phyloP scores from a whole-genome alignment of 53 echinoderm and acorn worm species.

The Antedon mediterranea region DNA sequence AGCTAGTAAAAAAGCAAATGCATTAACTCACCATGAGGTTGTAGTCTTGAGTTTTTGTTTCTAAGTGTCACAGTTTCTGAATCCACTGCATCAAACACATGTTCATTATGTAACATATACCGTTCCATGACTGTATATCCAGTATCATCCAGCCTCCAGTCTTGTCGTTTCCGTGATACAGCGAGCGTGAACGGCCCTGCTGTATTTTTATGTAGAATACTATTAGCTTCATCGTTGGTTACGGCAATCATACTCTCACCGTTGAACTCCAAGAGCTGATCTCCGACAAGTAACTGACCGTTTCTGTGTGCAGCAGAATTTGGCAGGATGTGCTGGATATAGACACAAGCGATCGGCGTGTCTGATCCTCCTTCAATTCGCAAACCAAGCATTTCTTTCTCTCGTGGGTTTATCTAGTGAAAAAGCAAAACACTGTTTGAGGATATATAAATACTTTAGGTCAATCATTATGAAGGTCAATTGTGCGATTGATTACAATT shows the following conservation, averaged over 20 bases:
- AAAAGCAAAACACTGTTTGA: neutral
- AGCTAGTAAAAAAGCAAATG: too few species aligned
- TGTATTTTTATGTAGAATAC: conserved; percentile 31
- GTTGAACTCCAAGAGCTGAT: conserved; percentile 78
- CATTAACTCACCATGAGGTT: neutral
- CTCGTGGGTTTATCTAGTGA: neutral
- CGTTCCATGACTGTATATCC: neutral
- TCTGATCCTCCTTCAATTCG: conserved; percentile 69
- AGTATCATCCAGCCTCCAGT: conserved; percentile 10
- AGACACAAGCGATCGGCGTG: conserved; percentile 66
- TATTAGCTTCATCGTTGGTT: conserved; percentile 65
- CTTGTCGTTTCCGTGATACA: conserved; percentile 57
- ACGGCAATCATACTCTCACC: conserved; percentile 86
- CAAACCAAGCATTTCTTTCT: conserved; percentile 53
- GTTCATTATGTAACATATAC: neutral
- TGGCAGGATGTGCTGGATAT: conserved; percentile 28
- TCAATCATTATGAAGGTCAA: neutral
- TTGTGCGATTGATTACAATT: neutral
- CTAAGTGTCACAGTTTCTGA: neutral
- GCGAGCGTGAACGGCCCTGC: conserved; percentile 49
- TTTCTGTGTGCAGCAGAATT: conserved; percentile 45
- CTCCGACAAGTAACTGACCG: conserved; percentile 51
- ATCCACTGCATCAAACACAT: neutral
- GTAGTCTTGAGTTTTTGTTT: neutral
- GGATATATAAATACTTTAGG: neutral